These are phyloP conservation scores for Drosophila austrosaltans DNA, from an alignment of 2,888 invertebrate genomes.

Conservation along the genomic window DNA sequence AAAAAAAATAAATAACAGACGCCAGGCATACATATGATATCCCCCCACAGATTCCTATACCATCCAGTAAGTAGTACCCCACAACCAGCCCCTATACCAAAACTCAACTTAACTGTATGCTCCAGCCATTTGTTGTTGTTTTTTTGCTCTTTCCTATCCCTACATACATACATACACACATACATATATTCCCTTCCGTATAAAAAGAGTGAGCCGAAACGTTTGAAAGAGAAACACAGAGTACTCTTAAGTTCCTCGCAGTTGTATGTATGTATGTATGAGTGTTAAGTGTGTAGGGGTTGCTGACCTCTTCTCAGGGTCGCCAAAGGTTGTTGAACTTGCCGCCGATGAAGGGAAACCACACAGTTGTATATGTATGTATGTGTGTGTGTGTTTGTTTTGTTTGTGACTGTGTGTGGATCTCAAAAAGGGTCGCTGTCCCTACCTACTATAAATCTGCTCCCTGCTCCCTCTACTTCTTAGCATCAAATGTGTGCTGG, in stretches of 20 bases:
- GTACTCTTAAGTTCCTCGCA: constrained; percentile 34
- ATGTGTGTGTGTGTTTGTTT: constrained; percentile 9
- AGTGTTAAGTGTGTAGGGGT: constrained; percentile 77
- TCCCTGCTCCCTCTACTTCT: constrained; percentile 27
- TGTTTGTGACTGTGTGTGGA: constrained; percentile 23
- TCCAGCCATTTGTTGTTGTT: neutral
- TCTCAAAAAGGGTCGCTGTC: constrained; percentile 23
- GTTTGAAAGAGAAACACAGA: constrained; percentile 3
- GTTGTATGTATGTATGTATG: constrained; percentile 29
- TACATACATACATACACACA: neutral
- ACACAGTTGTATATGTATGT: neutral
- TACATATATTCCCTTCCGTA: constrained; percentile 38
- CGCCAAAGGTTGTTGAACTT: constrained; percentile 83
- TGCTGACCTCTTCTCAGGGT: constrained; percentile 84
- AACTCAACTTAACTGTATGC: neutral
- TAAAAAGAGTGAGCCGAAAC: constrained; percentile 30
- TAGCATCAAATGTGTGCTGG: constrained; percentile 78
- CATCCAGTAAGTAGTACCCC: neutral
- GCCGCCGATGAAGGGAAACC: constrained; percentile 18
- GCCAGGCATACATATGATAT: constrained; percentile 28
- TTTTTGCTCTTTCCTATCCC: constrained; percentile 27
- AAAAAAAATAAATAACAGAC: constrained; percentile 51
- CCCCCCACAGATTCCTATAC: constrained; percentile 22
- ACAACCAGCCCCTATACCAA: neutral
- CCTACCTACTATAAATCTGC: constrained; percentile 22